Conservation (phyloP, 2,797 vertebrate species). For the Pyrrhura leucotis region DNA sequence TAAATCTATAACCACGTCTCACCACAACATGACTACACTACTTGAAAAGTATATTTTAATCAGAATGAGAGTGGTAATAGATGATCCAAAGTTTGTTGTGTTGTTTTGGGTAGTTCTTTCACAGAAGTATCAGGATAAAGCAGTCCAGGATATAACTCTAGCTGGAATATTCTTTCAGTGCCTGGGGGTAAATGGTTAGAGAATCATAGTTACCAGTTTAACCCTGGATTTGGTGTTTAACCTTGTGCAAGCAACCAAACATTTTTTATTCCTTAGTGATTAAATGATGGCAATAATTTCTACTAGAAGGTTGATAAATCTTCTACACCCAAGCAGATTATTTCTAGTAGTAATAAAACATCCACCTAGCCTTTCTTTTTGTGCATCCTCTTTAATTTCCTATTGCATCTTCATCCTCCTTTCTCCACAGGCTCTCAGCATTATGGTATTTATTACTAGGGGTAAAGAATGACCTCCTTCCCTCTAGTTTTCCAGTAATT, state of each 20-base stretch:
- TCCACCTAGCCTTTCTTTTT: not conserved
- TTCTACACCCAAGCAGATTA: not conserved
- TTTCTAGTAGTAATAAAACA: not conserved
- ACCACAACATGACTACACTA: not conserved
- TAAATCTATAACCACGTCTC: not conserved
- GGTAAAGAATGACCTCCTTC: not conserved
- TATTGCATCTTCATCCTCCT: not conserved
- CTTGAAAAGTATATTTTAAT: not conserved
- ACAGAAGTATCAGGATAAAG: not conserved
- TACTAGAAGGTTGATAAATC: not conserved
- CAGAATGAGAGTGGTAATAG: not conserved
- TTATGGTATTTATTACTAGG: not conserved
- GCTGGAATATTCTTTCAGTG: not conserved
- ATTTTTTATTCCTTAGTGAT: not conserved
- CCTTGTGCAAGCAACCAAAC: not conserved
- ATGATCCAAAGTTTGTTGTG: not conserved
- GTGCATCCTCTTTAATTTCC: not conserved
- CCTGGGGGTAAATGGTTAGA: not conserved
- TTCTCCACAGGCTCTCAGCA: conserved; percentile 26
- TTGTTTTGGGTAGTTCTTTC: not conserved
- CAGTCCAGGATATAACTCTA: not conserved
- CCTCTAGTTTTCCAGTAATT: not conserved
- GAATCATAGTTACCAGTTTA: not conserved
- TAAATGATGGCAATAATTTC: not conserved
- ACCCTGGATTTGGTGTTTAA: not conserved